Evolutionary conservation across 2,888 invertebrate species (phyloP).

Genomic region (Andrena trimmerana): DNA sequence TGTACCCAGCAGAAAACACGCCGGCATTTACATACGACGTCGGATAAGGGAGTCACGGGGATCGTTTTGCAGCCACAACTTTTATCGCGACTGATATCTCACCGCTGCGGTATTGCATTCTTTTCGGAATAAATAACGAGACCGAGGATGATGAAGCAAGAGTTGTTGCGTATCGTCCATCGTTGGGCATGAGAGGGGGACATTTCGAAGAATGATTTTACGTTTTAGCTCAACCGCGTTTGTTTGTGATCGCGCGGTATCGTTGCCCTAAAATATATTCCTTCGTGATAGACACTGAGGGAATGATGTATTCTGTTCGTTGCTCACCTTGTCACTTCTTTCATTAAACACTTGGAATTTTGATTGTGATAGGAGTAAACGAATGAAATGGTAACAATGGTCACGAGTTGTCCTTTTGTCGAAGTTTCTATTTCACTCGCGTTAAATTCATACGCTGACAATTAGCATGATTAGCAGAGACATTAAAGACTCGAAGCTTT

Average conservation of each 20-base stretch:
- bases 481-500: conserved; percentile 7
- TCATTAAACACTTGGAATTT: not conserved
- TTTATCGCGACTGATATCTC: conserved; percentile 74
- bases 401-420: not conserved
- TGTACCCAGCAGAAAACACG: conserved; percentile 72
- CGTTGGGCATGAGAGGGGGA: not conserved
- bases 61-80: conserved; percentile 74
- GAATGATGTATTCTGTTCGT: not conserved
- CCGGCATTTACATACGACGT: conserved; percentile 73
- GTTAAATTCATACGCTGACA: too few species aligned
- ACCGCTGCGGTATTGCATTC: conserved; percentile 58
- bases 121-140: conserved; percentile 68
- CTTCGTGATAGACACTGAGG: not conserved
- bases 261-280: not conserved
- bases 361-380: not conserved
- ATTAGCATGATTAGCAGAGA: not conserved
- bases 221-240: conserved; percentile 5
- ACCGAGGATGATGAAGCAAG: conserved; percentile 61
- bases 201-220: conserved; percentile 35
- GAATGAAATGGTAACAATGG: not conserved
- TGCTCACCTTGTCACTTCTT: not conserved
- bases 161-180: conserved; percentile 26
- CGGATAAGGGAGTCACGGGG: conserved; percentile 74
- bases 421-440: not conserved
- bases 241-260: not conserved